Conservation (phyloP, 2,888 invertebrate genomes). For the Dendrolimus houi region DNA sequence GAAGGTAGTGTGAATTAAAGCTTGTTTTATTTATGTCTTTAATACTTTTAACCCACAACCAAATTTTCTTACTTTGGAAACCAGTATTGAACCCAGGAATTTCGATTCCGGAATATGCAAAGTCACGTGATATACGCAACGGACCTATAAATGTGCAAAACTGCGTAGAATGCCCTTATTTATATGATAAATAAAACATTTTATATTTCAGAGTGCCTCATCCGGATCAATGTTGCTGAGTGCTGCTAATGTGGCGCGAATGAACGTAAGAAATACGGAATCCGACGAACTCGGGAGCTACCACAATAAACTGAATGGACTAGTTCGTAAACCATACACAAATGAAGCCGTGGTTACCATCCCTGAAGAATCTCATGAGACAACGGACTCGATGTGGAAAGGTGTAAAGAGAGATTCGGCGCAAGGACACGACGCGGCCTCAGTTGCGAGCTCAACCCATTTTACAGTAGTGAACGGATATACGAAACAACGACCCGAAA, state of each 20-base stretch:
- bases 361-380: constrained; percentile 56
- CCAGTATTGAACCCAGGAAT: too few relatives aligned
- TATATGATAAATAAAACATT: background rate
- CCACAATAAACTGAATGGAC: constrained; percentile 49
- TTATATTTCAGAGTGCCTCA: constrained; percentile 82
- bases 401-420: constrained; percentile 62
- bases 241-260: constrained; percentile 82
- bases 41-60: too few relatives aligned
- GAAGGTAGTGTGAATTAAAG: too few relatives aligned
- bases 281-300: constrained; percentile 53
- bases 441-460: constrained; percentile 90
- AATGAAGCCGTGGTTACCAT: constrained; percentile 55
- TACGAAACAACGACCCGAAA: constrained; percentile 78
- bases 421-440: constrained; percentile 80
- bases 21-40: too few relatives aligned
- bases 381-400: constrained; percentile 56
- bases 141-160: too few relatives aligned
- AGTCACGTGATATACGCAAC: too few relatives aligned
- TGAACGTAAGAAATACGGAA: constrained; percentile 58
- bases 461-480: constrained; percentile 90
- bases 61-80: too few relatives aligned
- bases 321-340: constrained; percentile 41
- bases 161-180: too few relatives aligned
- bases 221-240: constrained; percentile 88
- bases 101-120: too few relatives aligned